These are phyloP conservation scores for Mycetomoellerius zeteki DNA, from an alignment of 1,140 invertebrate species.

Conservation along the genomic window DNA sequence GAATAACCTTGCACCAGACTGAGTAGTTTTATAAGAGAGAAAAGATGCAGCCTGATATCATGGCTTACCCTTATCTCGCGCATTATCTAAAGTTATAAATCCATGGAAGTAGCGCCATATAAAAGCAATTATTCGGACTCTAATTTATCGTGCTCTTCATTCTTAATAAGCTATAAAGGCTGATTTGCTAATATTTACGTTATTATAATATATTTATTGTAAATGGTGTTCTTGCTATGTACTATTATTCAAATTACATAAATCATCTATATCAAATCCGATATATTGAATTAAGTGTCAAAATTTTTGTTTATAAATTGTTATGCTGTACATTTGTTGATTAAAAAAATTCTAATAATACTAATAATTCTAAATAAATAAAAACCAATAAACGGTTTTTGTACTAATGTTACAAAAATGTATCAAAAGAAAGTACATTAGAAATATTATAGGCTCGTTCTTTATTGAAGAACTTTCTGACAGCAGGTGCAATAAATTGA, in stretches of 20 bases:
- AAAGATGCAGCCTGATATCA: constrained; percentile 36
- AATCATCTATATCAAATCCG: constrained; percentile 36
- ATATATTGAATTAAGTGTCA: constrained; percentile 18
- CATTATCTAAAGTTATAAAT: constrained; percentile 52
- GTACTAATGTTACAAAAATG: background rate
- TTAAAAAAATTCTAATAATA: constrained; percentile 17
- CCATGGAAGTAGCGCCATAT: constrained; percentile 51
- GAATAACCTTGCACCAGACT: background rate
- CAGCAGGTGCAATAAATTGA: too few species aligned
- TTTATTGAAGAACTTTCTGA: too few species aligned
- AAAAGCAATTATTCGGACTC: constrained; percentile 48
- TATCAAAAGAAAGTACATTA: constrained; percentile 3
- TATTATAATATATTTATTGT: constrained; percentile 52
- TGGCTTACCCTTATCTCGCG: constrained; percentile 26
- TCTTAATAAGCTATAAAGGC: constrained; percentile 53
- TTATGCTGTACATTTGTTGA: background rate
- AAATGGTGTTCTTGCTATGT: constrained; percentile 58
- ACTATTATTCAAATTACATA: constrained; percentile 41
- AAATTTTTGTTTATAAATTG: background rate
- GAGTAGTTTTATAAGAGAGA: constrained; percentile 21
- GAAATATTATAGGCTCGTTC: background rate
- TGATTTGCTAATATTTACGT: constrained; percentile 53
- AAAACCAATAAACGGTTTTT: background rate
- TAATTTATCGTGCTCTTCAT: constrained; percentile 32
- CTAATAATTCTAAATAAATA: background rate